Conservation (phyloP, 2,113 vertebrate species). For the Lonchura striata region DNA sequence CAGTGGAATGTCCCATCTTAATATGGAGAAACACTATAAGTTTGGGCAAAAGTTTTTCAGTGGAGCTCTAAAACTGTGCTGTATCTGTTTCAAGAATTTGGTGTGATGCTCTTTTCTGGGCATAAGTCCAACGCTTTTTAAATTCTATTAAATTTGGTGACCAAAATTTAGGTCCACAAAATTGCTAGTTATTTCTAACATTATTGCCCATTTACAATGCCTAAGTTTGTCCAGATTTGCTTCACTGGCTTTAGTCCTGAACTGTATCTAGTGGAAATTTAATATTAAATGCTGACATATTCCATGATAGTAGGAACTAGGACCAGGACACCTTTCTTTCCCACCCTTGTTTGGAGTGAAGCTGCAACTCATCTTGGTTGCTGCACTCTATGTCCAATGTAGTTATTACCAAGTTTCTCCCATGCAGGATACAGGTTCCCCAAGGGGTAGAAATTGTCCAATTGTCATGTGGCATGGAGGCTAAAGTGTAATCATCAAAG, state of each 20-base stretch:
- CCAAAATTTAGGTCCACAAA: not conserved
- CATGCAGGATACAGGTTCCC: not conserved
- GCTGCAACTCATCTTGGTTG: not conserved
- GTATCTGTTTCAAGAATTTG: not conserved
- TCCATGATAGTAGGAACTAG: not conserved
- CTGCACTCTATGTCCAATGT: not conserved
- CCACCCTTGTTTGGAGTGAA: not conserved
- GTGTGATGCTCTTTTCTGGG: not conserved
- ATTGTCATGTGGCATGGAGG: accelerated
- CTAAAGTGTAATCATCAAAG: not conserved
- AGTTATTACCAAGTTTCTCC: not conserved
- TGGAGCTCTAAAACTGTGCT: not conserved
- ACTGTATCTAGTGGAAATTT: not conserved
- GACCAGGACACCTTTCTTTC: not conserved
- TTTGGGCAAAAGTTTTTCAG: not conserved
- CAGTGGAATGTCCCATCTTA: not conserved
- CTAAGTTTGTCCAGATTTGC: not conserved
- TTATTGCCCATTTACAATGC: not conserved
- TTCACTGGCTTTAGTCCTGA: not conserved
- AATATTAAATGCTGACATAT: not conserved
- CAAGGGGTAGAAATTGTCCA: not conserved
- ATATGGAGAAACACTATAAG: not conserved
- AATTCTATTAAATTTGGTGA: not conserved
- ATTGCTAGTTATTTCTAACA: not conserved
- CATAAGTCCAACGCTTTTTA: not conserved